Conservation (phyloP, 2,797 vertebrate genomes). For the Kryptolebias ocellatus region DNA sequence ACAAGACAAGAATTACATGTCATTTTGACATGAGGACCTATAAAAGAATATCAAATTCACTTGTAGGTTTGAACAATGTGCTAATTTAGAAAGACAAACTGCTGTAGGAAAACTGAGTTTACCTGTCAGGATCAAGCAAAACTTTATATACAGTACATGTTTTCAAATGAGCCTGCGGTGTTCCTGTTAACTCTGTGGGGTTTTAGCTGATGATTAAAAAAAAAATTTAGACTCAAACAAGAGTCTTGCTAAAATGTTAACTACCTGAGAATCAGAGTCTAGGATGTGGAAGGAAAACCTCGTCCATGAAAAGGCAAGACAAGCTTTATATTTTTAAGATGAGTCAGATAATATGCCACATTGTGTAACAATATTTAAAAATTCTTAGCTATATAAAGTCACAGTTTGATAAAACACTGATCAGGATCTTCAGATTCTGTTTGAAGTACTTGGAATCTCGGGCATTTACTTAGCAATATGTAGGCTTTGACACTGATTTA, state of each 20-base stretch:
- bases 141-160: background rate
- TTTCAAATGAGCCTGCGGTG: background rate
- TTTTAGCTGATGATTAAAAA: no score
- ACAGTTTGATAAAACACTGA: background rate
- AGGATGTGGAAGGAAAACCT: background rate
- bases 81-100: conserved; percentile 8
- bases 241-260: background rate
- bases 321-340: background rate
- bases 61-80: conserved; percentile 5
- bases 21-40: conserved; percentile 35
- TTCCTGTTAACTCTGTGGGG: no score
- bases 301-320: background rate
- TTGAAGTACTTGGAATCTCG: background rate
- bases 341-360: background rate
- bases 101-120: background rate
- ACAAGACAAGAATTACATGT: conserved; percentile 34
- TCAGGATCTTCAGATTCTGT: background rate
- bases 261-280: background rate
- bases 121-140: conserved; percentile 1
- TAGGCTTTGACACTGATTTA: background rate
- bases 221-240: background rate
- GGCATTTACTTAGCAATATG: background rate
- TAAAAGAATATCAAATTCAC: conserved; percentile 36
- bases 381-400: no score
- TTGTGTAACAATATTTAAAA: no score